Conservation (phyloP, 2,797 vertebrate species). For the Tinamus major region DNA sequence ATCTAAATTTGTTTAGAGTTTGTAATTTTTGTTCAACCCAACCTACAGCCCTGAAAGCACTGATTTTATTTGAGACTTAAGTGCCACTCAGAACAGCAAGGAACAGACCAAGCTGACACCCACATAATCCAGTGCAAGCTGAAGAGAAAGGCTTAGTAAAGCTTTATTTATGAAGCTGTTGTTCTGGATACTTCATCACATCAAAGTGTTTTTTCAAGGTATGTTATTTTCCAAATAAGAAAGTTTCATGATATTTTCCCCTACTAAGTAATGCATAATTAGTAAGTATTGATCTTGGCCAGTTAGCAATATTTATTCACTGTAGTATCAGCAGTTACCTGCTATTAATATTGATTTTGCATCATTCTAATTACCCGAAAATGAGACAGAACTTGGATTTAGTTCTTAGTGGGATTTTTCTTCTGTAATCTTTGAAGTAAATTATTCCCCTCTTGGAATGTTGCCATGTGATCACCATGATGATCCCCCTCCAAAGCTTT, state of each 20-base stretch:
- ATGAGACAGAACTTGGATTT: not conserved
- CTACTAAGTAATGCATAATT: not conserved
- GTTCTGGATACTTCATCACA: constrained; percentile 29
- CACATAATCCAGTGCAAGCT: constrained; percentile 25
- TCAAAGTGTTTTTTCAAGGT: not conserved
- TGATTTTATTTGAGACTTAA: not conserved
- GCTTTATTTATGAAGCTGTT: constrained; percentile 39
- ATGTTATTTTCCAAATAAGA: not conserved
- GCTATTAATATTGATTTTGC: not conserved
- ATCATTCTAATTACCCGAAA: not conserved
- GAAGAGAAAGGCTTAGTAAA: constrained; percentile 18
- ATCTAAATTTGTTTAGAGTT: not conserved
- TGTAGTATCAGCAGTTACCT: not conserved
- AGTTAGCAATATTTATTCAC: not conserved
- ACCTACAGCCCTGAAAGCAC: not conserved
- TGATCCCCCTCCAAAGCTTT: not conserved
- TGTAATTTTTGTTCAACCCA: not conserved
- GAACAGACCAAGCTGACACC: constrained; percentile 43
- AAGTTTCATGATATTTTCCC: not conserved
- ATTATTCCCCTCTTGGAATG: not conserved
- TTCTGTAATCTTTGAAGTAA: not conserved
- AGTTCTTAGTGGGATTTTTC: not conserved
- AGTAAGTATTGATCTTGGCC: not conserved
- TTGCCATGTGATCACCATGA: not conserved
- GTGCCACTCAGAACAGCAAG: constrained; percentile 3